A percentile compares a stretch with the other conserved stretches of the same genome.
Evolutionary conservation across 2,797 vertebrate genomes (phyloP).

Genomic region (Micromesistius poutassou): DNA sequence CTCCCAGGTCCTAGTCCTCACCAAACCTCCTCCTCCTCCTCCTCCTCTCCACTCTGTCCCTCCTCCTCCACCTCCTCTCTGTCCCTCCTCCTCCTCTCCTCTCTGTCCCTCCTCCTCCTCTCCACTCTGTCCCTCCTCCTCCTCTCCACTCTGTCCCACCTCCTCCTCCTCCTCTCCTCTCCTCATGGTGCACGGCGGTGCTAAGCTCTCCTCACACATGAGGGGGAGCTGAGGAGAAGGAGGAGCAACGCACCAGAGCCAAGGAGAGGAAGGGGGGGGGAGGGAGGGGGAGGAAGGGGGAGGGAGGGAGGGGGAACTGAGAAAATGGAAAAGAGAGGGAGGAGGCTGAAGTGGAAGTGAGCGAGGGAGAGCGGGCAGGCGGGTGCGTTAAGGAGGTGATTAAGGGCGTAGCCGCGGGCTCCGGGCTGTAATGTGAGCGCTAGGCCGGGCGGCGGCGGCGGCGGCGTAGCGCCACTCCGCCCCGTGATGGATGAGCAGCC

Average conservation of each 20-base stretch:
- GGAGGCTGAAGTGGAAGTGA: background rate
- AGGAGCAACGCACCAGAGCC: conserved; percentile 8
- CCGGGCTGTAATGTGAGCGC: conserved; percentile 46
- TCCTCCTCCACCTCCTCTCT: background rate
- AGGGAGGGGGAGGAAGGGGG: background rate
- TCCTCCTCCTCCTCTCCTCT: background rate
- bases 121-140: background rate
- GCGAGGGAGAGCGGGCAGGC: background rate
- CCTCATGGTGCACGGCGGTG: background rate
- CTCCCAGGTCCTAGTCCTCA: background rate
- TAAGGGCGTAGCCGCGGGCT: conserved; percentile 39
- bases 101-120: too few species aligned
- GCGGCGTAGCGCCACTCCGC: conserved; percentile 53
- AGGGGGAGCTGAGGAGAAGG: background rate
- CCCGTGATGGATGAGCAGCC: conserved; percentile 56
- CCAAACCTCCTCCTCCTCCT: background rate
- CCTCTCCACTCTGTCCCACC: background rate
- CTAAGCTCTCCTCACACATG: background rate
- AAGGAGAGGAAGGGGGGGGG: conserved; percentile 1
- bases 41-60: background rate
- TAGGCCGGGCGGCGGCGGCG: conserved; percentile 29
- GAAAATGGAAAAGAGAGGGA: conserved; percentile 6
- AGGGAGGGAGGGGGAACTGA: background rate
- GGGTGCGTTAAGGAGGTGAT: conserved; percentile 48
- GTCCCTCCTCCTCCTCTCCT: too few species aligned